phyloP scores from a whole-genome alignment of 2,113 vertebrate species.

The Craseonycteris thonglongyai region DNA sequence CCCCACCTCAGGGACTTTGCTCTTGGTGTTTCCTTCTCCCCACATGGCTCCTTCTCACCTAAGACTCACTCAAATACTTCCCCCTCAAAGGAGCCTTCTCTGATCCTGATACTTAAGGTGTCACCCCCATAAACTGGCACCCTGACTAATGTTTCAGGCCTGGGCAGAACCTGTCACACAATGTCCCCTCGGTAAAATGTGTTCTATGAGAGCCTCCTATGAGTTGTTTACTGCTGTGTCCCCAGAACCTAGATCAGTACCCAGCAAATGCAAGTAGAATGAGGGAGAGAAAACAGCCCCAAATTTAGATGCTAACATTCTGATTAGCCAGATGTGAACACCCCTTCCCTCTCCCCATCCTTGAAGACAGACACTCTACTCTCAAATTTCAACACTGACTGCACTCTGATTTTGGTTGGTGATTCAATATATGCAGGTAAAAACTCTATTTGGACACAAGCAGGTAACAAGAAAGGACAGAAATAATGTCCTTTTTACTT shows the following conservation, averaged over 20 bases:
- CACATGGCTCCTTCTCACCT: not conserved
- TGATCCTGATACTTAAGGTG: too few species aligned
- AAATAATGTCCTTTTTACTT: not conserved
- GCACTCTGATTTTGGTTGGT: too few species aligned
- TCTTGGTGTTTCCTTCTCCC: not conserved
- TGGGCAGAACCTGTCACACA: not conserved
- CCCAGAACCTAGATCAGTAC: not conserved
- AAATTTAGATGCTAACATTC: not conserved
- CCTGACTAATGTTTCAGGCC: not conserved
- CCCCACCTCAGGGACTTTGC: not conserved
- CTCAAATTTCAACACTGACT: too few species aligned
- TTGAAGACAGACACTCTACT: too few species aligned
- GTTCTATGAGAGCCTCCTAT: not conserved
- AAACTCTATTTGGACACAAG: not conserved
- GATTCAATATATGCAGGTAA: not conserved
- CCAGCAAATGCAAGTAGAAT: not conserved
- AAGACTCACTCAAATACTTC: not conserved
- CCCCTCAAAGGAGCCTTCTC: not conserved
- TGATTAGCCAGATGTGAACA: not conserved
- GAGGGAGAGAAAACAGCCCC: not conserved
- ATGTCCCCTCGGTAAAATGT: not conserved
- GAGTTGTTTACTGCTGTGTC: not conserved
- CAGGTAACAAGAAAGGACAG: too few species aligned
- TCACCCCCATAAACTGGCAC: not conserved
- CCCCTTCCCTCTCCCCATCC: too few species aligned